Percentiles rank a stretch among this genome's conserved stretches.
phyloP scores from a whole-genome alignment of 2,113 vertebrate species.

The Melanotaenia duboulayi region DNA sequence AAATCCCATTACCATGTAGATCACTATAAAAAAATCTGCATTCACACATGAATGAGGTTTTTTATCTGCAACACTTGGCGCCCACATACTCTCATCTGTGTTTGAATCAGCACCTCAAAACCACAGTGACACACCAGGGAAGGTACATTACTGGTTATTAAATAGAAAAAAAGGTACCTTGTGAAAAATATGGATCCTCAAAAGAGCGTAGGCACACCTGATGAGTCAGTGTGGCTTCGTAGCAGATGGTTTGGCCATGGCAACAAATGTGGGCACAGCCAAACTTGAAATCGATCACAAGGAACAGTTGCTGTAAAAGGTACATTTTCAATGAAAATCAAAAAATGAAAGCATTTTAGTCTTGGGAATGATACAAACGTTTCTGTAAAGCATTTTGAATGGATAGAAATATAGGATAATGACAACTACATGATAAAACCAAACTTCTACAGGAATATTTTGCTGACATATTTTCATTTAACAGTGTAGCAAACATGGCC shows the following conservation, averaged over 20 bases:
- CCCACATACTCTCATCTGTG: conserved; percentile 36
- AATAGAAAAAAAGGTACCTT: conserved; percentile 51
- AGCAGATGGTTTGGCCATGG: conserved; percentile 70
- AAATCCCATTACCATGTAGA: not conserved
- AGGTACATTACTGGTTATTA: conserved; percentile 35
- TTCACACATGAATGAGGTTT: conserved; percentile 8
- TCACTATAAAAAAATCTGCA: not conserved
- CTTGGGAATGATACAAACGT: too few species aligned
- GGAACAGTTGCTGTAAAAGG: conserved; percentile 18
- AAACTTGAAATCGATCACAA: conserved; percentile 37
- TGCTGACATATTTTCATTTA: not conserved
- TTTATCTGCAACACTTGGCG: conserved; percentile 38
- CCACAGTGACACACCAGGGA: conserved; percentile 13
- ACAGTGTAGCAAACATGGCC: too few species aligned
- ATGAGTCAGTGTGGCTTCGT: conserved; percentile 69
- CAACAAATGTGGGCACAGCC: conserved; percentile 57
- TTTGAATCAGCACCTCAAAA: conserved; percentile 41
- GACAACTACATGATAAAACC: too few species aligned
- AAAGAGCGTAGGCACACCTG: conserved; percentile 46
- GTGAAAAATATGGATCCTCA: conserved; percentile 55
- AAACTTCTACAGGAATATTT: too few species aligned
- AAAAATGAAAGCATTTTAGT: not conserved
- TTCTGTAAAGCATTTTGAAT: too few species aligned
- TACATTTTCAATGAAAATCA: conserved; percentile 16
- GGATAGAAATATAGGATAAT: too few species aligned